phyloP scores from a whole-genome alignment of 2,113 vertebrate genomes.

The Nibea albiflora region DNA sequence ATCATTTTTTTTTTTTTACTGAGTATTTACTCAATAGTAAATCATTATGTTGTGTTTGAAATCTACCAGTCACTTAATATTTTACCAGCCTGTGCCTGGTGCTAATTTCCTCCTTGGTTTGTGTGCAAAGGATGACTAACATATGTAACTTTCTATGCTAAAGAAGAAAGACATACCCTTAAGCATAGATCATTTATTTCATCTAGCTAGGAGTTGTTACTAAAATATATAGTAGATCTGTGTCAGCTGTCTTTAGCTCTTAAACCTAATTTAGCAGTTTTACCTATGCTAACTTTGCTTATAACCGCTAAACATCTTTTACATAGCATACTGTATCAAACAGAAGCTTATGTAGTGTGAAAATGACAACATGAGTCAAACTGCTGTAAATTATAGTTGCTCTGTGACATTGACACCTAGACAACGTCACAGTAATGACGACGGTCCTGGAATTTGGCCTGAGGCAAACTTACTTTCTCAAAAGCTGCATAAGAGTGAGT shows the following conservation, averaged over 20 bases:
- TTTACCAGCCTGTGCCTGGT: too few relatives aligned
- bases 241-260: not conserved
- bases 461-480: not conserved
- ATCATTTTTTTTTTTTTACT: too few relatives aligned
- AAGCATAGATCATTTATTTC: not conserved
- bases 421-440: not conserved
- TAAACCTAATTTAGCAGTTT: not conserved
- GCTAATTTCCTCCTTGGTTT: not conserved
- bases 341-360: not conserved
- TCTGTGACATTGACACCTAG: not conserved
- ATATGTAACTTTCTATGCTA: too few relatives aligned
- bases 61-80: too few relatives aligned
- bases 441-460: slow-evolving; percentile 24
- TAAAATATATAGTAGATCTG: not conserved
- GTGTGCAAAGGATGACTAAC: too few relatives aligned
- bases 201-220: not conserved
- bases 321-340: not conserved
- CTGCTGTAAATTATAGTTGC: not conserved
- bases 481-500: slow-evolving; percentile 9
- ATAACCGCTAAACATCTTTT: not conserved
- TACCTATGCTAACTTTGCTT: not conserved
- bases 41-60: too few relatives aligned
- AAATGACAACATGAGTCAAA: too few relatives aligned
- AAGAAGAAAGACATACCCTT: not conserved
- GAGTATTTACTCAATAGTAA: too few relatives aligned